Evolutionary conservation across 1,140 invertebrate species (phyloP).

Genomic region (Harpegnathos saltator): DNA sequence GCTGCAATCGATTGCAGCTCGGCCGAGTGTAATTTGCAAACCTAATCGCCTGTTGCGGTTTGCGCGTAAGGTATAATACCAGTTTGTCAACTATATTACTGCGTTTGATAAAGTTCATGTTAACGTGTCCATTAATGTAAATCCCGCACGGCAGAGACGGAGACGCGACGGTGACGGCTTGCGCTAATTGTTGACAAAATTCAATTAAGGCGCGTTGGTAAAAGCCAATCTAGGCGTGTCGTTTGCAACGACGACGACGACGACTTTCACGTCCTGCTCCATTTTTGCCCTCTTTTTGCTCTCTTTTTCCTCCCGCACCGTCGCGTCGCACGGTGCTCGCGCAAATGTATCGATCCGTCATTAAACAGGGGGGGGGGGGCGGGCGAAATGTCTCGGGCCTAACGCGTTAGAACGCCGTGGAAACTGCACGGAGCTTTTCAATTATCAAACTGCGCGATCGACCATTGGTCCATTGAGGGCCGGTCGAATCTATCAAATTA

Average conservation of each 20-base stretch:
- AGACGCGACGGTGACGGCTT: not conserved
- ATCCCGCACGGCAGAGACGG: conserved; percentile 23
- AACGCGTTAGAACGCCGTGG: conserved; percentile 18
- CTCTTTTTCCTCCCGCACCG: too few relatives aligned
- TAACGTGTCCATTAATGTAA: conserved; percentile 67
- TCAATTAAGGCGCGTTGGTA: conserved; percentile 29
- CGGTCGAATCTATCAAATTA: conserved; percentile 64
- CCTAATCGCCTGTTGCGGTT: conserved; percentile 71
- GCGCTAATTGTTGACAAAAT: conserved; percentile 16
- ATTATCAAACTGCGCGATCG: conserved; percentile 62
- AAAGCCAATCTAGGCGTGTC: conserved; percentile 30
- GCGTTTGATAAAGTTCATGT: conserved; percentile 73
- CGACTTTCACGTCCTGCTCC: not conserved
- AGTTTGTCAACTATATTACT: conserved; percentile 69
- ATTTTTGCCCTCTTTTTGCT: not conserved
- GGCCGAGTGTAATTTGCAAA: conserved; percentile 70
- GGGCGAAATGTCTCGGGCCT: not conserved
- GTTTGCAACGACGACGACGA: not conserved
- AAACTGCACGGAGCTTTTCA: conserved; percentile 10
- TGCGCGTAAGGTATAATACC: conserved; percentile 70
- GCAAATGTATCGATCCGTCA: not conserved
- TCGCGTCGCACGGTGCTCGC: not conserved
- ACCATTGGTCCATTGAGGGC: conserved; percentile 49
- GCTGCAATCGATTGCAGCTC: conserved; percentile 62
- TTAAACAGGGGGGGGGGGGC: too few relatives aligned